Conservation (phyloP, 2,888 invertebrate species). For the Metallyticus violacea region DNA sequence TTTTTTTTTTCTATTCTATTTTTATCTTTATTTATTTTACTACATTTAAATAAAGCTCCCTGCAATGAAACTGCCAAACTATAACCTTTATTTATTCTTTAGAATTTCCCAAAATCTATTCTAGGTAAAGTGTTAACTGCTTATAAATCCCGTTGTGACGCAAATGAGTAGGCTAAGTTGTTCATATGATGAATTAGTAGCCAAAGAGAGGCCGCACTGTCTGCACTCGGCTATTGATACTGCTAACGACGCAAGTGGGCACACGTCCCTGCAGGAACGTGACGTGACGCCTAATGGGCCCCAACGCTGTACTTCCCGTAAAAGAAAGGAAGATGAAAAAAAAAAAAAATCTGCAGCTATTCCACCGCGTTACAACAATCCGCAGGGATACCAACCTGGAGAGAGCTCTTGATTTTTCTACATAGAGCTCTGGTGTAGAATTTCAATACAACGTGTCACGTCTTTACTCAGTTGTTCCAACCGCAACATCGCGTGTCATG, state of each 20-base stretch:
- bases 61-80: no score
- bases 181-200: not conserved
- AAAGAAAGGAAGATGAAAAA: not conserved
- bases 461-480: no score
- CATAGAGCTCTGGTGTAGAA: not conserved
- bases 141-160: no score
- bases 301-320: not conserved
- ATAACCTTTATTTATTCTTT: no score
- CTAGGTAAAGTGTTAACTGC: no score
- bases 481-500: not conserved
- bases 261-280: not conserved
- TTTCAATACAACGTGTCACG: not conserved
- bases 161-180: not conserved
- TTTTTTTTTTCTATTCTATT: no score
- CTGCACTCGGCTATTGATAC: not conserved
- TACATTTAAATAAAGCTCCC: no score
- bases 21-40: no score
- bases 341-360: no score
- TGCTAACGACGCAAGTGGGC: not conserved
- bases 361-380: not conserved
- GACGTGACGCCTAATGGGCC: not conserved
- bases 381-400: no score
- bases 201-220: not conserved
- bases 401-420: not conserved
- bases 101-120: no score